A percentile compares a stretch with the other conserved stretches of the same genome.
phyloP scores from a whole-genome alignment of 2,888 invertebrate species.

The Drosophila falleni region DNA sequence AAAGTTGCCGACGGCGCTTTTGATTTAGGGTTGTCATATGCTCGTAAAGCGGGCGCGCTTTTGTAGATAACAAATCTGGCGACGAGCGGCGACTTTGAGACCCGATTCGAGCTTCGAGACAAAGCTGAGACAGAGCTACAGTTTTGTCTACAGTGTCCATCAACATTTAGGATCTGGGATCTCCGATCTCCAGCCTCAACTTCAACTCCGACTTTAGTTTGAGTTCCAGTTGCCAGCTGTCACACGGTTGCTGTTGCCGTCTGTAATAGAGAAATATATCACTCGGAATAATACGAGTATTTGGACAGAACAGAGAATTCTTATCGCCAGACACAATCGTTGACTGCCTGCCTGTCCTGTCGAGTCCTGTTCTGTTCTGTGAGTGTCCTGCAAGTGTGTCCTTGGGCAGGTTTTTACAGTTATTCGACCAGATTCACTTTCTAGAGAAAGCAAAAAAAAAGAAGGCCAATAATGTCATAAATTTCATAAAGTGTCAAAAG shows the following conservation, averaged over 20 bases:
- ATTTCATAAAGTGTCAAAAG: constrained; percentile 83
- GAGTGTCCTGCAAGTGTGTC: constrained; percentile 41
- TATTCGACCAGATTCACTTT: constrained; percentile 60
- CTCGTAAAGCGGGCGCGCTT: constrained; percentile 65
- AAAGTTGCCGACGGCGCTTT: constrained; percentile 68
- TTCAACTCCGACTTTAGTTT: constrained; percentile 2
- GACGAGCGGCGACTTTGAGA: constrained; percentile 42
- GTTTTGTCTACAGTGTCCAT: constrained; percentile 9
- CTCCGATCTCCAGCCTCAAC: constrained; percentile 16
- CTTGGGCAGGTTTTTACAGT: constrained; percentile 69
- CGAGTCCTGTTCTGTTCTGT: not conserved
- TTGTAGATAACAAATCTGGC: constrained; percentile 63
- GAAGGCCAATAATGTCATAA: constrained; percentile 78
- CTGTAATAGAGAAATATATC: constrained; percentile 78
- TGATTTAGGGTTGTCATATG: constrained; percentile 69
- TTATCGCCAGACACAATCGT: constrained; percentile 61
- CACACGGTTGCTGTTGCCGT: constrained; percentile 36
- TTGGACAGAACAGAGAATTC: constrained; percentile 31
- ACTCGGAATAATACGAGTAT: constrained; percentile 49
- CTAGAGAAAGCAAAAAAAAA: constrained; percentile 56
- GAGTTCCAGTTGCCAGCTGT: constrained; percentile 31
- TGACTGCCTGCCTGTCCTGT: constrained; percentile 19
- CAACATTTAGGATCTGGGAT: constrained; percentile 10
- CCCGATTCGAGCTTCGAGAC: constrained; percentile 14
- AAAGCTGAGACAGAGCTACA: not conserved